A percentile compares a stretch with the other conserved stretches of the same genome.
phyloP scores from a whole-genome alignment of 2,888 invertebrate genomes.

The Druceiella hillmani region DNA sequence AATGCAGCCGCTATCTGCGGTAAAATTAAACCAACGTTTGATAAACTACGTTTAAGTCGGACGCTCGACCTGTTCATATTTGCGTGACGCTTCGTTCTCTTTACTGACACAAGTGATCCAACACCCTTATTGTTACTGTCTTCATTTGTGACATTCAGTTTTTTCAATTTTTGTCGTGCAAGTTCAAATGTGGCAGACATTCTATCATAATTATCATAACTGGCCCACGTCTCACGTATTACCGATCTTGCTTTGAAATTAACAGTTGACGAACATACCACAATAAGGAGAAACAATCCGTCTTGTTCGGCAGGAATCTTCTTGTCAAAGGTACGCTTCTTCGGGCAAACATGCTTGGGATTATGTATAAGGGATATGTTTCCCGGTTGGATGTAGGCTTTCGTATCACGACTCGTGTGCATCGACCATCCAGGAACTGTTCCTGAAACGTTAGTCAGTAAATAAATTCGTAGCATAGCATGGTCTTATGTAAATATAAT shows the following conservation, averaged over 20 bases:
- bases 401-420: conserved; percentile 66
- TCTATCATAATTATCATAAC: conserved; percentile 36
- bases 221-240: conserved; percentile 70
- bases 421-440: conserved; percentile 65
- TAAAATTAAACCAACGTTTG: conserved; percentile 32
- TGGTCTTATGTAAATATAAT: no score
- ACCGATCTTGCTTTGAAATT: conserved; percentile 62
- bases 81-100: background rate
- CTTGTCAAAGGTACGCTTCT: no score
- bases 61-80: conserved; percentile 25
- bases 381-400: conserved; percentile 64
- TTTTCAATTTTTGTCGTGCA: conserved; percentile 33
- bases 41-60: conserved; percentile 32
- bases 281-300: conserved; percentile 58
- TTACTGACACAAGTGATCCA: background rate
- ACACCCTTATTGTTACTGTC: background rate
- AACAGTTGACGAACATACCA: conserved; percentile 68
- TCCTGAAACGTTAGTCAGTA: no score
- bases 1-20: conserved; percentile 40
- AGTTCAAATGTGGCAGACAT: conserved; percentile 31
- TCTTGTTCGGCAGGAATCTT: conserved; percentile 32
- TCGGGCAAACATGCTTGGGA: conserved; percentile 53
- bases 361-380: conserved; percentile 62
- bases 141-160: conserved; percentile 2
- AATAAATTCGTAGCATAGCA: no score